These are phyloP conservation scores for Lutraria rhynchaena DNA, from an alignment of 1,140 invertebrate genomes.

Conservation along the genomic window DNA sequence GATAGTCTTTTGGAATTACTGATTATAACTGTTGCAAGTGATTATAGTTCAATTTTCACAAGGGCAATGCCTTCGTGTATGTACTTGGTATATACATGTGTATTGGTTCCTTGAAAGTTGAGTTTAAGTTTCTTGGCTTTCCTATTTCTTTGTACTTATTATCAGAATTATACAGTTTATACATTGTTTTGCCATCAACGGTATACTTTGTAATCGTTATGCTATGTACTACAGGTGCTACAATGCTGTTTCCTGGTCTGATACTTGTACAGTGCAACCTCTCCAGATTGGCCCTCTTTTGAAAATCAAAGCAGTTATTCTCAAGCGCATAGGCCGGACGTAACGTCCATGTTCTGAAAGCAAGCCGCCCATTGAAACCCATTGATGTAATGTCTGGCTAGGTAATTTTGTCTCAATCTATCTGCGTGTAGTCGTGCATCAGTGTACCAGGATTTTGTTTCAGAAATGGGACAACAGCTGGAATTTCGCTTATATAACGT, in stretches of 20 bases:
- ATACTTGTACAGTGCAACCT: conserved; percentile 6
- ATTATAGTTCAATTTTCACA: conserved; percentile 27
- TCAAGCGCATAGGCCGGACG: conserved; percentile 2
- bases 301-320: not conserved
- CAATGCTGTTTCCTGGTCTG: conserved; percentile 38
- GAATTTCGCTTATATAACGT: not conserved
- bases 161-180: conserved; percentile 32
- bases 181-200: conserved; percentile 34
- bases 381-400: not conserved
- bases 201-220: conserved; percentile 52
- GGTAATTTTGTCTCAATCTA: not conserved
- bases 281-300: too few relatives aligned
- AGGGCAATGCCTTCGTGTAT: conserved; percentile 15
- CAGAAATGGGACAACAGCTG: too few relatives aligned
- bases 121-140: conserved; percentile 23
- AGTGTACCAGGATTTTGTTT: not conserved
- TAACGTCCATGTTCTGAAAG: not conserved
- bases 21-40: conserved; percentile 31
- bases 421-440: not conserved
- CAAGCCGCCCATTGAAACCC: not conserved
- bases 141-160: not conserved
- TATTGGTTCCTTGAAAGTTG: conserved; percentile 5
- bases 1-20: conserved; percentile 39
- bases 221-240: conserved; percentile 21
- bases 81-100: not conserved